These are phyloP conservation scores for Phallusia fumigata DNA, from an alignment of 23 tunicate genomes.

Conservation along the genomic window DNA sequence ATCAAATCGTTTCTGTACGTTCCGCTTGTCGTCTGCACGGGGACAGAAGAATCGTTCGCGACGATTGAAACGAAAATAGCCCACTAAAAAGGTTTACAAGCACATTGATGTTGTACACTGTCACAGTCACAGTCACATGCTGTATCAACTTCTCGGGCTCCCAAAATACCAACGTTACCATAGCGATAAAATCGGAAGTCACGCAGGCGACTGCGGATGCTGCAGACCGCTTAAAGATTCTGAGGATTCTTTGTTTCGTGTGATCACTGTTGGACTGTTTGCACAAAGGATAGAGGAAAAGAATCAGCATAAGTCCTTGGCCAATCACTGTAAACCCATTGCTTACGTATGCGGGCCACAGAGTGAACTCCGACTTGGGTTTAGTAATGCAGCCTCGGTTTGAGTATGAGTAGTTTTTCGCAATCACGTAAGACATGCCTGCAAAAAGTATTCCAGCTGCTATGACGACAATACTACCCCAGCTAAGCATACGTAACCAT, in stretches of 20 bases:
- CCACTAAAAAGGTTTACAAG: neutral
- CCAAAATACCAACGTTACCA: neutral
- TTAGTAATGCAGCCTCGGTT: constrained; percentile 7
- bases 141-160: neutral
- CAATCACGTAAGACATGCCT: neutral
- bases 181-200: neutral
- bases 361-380: neutral
- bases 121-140: neutral
- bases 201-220: neutral
- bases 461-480: neutral
- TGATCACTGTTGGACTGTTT: neutral
- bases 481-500: neutral
- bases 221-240: neutral
- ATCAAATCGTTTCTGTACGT: no score
- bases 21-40: neutral
- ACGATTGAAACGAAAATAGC: constrained; percentile 10
- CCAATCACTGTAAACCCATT: neutral
- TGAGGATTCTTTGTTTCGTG: neutral
- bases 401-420: neutral
- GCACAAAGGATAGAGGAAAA: neutral
- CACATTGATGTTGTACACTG: neutral
- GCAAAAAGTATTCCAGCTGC: neutral
- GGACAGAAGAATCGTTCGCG: neutral
- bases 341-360: neutral
- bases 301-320: constrained; percentile 12